Evolutionary conservation across 2,888 invertebrate genomes (phyloP).

Genomic region (Lasiommata megera): DNA sequence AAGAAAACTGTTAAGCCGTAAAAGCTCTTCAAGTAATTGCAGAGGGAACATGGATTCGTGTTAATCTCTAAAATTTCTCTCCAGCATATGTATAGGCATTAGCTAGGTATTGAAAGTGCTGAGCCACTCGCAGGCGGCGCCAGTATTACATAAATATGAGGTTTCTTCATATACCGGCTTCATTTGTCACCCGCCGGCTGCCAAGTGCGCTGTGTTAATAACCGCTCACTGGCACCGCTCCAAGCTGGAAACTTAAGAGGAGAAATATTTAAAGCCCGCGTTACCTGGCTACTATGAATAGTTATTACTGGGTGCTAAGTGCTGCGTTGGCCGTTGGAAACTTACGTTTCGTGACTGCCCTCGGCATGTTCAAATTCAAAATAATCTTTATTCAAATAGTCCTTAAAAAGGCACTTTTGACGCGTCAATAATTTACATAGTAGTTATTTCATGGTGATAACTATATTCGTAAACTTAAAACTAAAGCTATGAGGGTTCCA

Average conservation of each 20-base stretch:
- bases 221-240: conserved; percentile 65
- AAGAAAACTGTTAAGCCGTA: too few species aligned
- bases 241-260: conserved; percentile 42
- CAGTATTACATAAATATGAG: conserved; percentile 32
- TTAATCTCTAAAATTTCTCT: too few species aligned
- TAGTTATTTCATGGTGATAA: too few species aligned
- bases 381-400: too few species aligned
- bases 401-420: too few species aligned
- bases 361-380: too few species aligned
- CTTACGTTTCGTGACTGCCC: neutral
- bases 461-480: too few species aligned
- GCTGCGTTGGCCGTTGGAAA: neutral
- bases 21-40: too few species aligned
- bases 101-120: neutral
- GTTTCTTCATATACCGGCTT: conserved; percentile 68
- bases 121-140: neutral
- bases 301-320: neutral
- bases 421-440: too few species aligned
- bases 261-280: conserved; percentile 23
- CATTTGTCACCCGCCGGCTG: conserved; percentile 71
- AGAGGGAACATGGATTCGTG: too few species aligned
- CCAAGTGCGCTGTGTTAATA: conserved; percentile 69
- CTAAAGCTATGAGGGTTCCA: too few species aligned
- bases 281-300: conserved; percentile 5
- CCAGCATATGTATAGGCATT: neutral